Conservation (phyloP, 2,888 invertebrate genomes). For the Stenurella melanura region DNA sequence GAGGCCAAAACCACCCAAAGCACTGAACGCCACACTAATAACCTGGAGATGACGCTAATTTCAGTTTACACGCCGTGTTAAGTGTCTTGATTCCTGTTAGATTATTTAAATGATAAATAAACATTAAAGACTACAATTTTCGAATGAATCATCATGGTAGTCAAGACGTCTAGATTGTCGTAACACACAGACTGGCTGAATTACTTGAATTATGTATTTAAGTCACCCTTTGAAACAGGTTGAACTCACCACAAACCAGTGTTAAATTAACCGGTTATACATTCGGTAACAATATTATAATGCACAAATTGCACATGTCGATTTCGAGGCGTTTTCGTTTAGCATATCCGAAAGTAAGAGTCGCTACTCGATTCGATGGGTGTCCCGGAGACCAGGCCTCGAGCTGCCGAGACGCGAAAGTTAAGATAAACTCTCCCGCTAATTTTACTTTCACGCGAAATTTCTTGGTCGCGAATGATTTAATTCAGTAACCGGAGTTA, state of each 20-base stretch:
- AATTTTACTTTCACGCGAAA: constrained; percentile 56
- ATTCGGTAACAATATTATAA: not conserved
- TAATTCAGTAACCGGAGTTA: constrained; percentile 35
- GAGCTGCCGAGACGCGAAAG: constrained; percentile 48
- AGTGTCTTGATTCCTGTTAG: too few relatives aligned
- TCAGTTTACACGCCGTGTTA: too few relatives aligned
- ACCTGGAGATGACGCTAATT: too few relatives aligned
- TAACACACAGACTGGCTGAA: too few relatives aligned
- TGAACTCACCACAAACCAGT: not conserved
- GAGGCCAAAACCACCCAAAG: too few relatives aligned
- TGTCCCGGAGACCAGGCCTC: constrained; percentile 22
- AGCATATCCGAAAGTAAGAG: constrained; percentile 39
- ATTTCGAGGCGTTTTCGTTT: not conserved
- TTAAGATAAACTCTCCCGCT: constrained; percentile 52
- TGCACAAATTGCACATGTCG: not conserved
- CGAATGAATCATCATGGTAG: too few relatives aligned
- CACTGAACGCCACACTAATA: too few relatives aligned
- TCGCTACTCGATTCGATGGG: constrained; percentile 16
- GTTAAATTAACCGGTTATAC: not conserved
- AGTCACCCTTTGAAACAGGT: too few relatives aligned
- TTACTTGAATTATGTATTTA: too few relatives aligned
- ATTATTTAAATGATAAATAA: too few relatives aligned
- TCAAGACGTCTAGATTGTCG: too few relatives aligned
- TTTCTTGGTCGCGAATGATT: constrained; percentile 48
- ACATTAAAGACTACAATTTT: too few relatives aligned